Conservation (phyloP, 2,797 vertebrate species). For the Sebastes steindachneri region DNA sequence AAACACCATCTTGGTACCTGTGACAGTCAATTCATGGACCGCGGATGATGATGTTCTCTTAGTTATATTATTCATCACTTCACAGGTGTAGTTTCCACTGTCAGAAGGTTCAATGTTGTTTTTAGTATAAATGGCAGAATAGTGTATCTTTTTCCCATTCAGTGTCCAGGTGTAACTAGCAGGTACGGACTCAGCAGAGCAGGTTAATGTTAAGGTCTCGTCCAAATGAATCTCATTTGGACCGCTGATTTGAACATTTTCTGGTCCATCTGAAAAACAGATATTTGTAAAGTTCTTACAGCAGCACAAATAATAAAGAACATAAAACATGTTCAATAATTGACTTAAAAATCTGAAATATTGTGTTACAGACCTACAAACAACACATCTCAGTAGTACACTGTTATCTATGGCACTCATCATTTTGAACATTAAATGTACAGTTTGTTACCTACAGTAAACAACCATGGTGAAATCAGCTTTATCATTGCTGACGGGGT, state of each 20-base stretch:
- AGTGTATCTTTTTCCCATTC: constrained; percentile 12
- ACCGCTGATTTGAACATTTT: constrained; percentile 48
- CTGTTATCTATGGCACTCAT: background rate
- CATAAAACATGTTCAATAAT: background rate
- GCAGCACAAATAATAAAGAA: background rate
- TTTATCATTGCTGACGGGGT: background rate
- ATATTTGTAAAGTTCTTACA: background rate
- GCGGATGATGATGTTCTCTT: background rate
- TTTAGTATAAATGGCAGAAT: constrained; percentile 14
- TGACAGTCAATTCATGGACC: constrained; percentile 9
- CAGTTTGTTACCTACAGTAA: constrained; percentile 53
- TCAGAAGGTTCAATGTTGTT: background rate
- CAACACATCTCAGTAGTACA: too few species aligned
- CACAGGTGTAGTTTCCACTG: constrained; percentile 56
- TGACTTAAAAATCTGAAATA: background rate
- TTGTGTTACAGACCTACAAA: too few species aligned
- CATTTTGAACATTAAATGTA: background rate
- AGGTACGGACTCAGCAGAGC: constrained; percentile 54
- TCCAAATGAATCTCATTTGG: background rate
- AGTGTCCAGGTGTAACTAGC: constrained; percentile 54
- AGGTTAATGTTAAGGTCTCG: constrained; percentile 25
- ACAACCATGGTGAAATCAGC: constrained; percentile 22
- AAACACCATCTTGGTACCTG: constrained; percentile 31
- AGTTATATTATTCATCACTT: constrained; percentile 39
- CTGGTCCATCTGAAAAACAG: constrained; percentile 73